These are phyloP conservation scores for Drosophila barbarae DNA, from an alignment of 2,888 invertebrate genomes.

Conservation along the genomic window DNA sequence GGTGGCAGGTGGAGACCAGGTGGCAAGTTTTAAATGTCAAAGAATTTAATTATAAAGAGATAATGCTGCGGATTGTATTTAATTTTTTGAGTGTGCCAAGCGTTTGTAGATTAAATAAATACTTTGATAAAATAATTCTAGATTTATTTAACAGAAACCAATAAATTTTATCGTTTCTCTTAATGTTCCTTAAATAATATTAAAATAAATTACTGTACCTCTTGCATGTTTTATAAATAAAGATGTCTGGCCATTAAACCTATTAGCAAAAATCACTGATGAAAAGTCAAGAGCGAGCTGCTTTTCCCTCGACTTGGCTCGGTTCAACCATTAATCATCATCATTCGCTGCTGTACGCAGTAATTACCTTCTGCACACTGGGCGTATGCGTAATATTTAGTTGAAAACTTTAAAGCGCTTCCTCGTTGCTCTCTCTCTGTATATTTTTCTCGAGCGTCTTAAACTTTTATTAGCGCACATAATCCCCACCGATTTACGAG, in stretches of 20 bases:
- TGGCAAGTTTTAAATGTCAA: conserved; percentile 1
- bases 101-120: no score
- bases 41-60: no score
- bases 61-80: not conserved
- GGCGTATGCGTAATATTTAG: conserved; percentile 61
- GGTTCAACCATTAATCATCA: conserved; percentile 33
- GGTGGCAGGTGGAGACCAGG: conserved; percentile 4
- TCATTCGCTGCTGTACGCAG: conserved; percentile 11
- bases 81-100: not conserved
- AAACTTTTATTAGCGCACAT: conserved; percentile 68
- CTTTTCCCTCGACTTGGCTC: not conserved
- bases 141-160: not conserved
- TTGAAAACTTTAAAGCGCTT: conserved; percentile 36
- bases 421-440: conserved; percentile 6
- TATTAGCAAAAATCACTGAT: conserved; percentile 7
- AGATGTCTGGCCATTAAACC: conserved; percentile 9
- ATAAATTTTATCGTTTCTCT: not conserved
- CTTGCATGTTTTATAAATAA: not conserved
- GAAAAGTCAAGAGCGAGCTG: conserved; percentile 6
- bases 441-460: conserved; percentile 49
- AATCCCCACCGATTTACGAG: conserved; percentile 67
- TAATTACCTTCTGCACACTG: conserved; percentile 29
- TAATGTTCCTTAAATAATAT: not conserved
- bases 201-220: not conserved
- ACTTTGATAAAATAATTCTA: no score